Percentiles rank a stretch among this genome's conserved stretches.
These are phyloP conservation scores for Hoplias malabaricus DNA, from an alignment of 2,113 vertebrate species.

Conservation along the genomic window DNA sequence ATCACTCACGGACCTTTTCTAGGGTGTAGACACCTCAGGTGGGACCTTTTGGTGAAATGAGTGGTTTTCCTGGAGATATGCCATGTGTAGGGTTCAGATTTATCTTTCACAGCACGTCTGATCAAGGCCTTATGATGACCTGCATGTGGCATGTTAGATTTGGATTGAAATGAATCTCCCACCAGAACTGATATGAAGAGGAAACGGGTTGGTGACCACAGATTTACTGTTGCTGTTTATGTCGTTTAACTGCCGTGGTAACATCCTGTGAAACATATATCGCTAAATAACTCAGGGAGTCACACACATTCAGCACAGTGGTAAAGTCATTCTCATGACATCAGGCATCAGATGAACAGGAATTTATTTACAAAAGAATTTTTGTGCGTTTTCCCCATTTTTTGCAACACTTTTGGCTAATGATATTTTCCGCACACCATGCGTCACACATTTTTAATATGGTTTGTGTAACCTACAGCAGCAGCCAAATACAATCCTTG, in stretches of 20 bases:
- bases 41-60: not conserved
- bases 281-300: too few species aligned
- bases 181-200: not conserved
- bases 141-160: not conserved
- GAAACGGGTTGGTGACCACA: not conserved
- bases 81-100: not conserved
- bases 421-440: too few species aligned
- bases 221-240: not conserved
- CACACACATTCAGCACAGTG: too few species aligned
- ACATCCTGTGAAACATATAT: not conserved
- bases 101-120: not conserved
- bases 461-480: too few species aligned
- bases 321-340: too few species aligned
- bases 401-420: too few species aligned
- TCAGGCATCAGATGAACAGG: too few species aligned
- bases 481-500: too few species aligned
- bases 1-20: not conserved
- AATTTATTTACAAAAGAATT: too few species aligned
- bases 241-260: not conserved
- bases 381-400: too few species aligned
- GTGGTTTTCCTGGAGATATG: not conserved
- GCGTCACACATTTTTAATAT: too few species aligned
- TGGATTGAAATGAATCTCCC: not conserved
- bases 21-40: not conserved
- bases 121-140: not conserved